Base-by-base conservation (phyloP, 2,797 vertebrate genomes). In the Loris lydekkerianus region DNA sequence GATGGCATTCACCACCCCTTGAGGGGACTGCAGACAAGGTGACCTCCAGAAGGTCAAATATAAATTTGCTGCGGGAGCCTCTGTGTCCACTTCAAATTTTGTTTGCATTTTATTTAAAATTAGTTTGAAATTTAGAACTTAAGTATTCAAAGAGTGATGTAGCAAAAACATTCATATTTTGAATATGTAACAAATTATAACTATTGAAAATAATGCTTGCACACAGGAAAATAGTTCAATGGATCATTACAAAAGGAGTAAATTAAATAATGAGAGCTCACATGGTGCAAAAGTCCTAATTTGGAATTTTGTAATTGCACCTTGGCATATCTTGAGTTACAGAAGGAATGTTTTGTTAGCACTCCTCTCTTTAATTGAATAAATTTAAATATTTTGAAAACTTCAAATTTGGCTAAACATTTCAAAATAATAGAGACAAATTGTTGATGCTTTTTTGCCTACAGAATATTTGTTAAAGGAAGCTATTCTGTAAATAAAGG, bases 71-170 rank as follows among this genome's bases (percentile, higher is more conserved):
- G 40, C 61, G 80, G 58, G 88, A 93, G n/a, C 15, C 21, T 43
- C 23, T 23, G 10, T 63, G 8, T 77, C 31, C 27, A 43, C 31
- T 78, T 92, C 29, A 93, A 34, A 92, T 91, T 49, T 65, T 73
- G 10, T 83, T 40, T 60, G 25, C 7, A 49, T 75, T 88, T 94
- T 86, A 6, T 65, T 77, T 27, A 63, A 80, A 95, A 73, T 81
- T 61, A 15, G 43, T 86, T 92, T 53, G 60, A 92, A 91, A 78
- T 89, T 94, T 93, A 81, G 37, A 89, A 86, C 34, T 5, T 40
- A 92, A 92, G 21, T 87, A 83, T 75, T 60, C 49, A 75, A 89
- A 61, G 65, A 91, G 34, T 53, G 23, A 63, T 25, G 2, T 25
- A 40, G 15, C 37, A 89, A 76, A 95, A 91, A 49, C 86, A 86